Percentiles rank a stretch among this genome's conserved stretches.
Conservation (phyloP, 1,140 invertebrate species). For the Drosophila ficusphila region DNA sequence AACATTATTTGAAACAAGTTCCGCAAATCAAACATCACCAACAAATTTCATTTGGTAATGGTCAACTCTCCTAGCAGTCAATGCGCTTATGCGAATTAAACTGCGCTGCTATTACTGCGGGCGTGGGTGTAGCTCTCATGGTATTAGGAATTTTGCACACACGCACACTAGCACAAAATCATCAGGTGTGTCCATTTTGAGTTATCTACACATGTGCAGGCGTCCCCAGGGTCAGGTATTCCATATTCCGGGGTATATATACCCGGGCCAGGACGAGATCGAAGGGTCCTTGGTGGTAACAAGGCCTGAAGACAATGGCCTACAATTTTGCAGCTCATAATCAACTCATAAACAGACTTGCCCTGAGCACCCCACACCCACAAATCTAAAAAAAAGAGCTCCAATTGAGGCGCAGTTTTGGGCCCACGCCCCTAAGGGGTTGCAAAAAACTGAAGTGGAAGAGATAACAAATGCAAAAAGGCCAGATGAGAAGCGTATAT, state of each 20-base stretch:
- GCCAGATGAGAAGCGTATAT: slow-evolving; percentile 27
- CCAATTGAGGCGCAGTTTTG: slow-evolving; percentile 40
- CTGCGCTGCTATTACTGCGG: neutral
- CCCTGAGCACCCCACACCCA: neutral
- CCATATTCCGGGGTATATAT: neutral
- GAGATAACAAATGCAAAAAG: slow-evolving; percentile 27
- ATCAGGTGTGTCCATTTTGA: slow-evolving; percentile 44
- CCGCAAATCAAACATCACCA: too few relatives aligned
- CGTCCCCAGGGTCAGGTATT: slow-evolving; percentile 9
- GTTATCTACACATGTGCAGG: slow-evolving; percentile 38
- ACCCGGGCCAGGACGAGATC: neutral
- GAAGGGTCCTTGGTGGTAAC: neutral
- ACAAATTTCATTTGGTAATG: too few relatives aligned
- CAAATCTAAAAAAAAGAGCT: too few relatives aligned
- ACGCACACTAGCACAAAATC: slow-evolving; percentile 17
- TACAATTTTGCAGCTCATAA: slow-evolving; percentile 35
- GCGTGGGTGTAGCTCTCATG: slow-evolving; percentile 7
- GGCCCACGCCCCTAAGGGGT: slow-evolving; percentile 35
- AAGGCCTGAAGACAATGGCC: neutral
- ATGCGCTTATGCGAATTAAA: neutral
- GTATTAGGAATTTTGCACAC: slow-evolving; percentile 9
- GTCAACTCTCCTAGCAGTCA: neutral
- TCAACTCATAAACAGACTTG: slow-evolving; percentile 48
- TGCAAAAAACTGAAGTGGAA: neutral
- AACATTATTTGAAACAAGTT: too few relatives aligned